Percentiles rank a stretch among this genome's conserved stretches.
phyloP scores from a whole-genome alignment of 2,797 vertebrate species.

The Ctenosaura bakeri region DNA sequence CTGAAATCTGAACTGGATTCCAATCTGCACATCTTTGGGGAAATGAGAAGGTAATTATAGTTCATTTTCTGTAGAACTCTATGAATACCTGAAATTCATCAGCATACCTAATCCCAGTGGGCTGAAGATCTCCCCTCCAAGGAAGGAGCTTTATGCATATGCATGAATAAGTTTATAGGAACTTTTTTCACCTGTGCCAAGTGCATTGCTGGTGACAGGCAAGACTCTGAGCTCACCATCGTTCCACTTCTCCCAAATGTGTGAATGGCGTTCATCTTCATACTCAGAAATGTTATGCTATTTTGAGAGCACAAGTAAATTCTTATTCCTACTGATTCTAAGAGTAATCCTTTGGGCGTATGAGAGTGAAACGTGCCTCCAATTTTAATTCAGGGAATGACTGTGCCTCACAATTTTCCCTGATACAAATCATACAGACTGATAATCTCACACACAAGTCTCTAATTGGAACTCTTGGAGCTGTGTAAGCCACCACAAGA shows the following conservation, averaged over 20 bases:
- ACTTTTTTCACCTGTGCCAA: not conserved
- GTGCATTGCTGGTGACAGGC: not conserved
- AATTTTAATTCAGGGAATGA: not conserved
- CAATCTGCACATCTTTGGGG: not conserved
- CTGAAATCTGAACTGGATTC: not conserved
- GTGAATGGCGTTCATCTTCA: not conserved
- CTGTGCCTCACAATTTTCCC: not conserved
- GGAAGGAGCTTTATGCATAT: not conserved
- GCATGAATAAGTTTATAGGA: not conserved
- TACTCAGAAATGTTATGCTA: not conserved
- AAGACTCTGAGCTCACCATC: not conserved
- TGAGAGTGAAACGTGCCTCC: not conserved
- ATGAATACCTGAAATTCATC: not conserved
- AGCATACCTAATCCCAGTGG: not conserved
- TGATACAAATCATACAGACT: not conserved
- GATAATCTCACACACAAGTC: not conserved
- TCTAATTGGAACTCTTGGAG: slow-evolving; percentile 23
- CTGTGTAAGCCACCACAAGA: slow-evolving; percentile 11
- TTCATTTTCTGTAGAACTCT: not conserved
- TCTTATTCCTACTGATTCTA: not conserved
- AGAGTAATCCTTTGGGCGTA: not conserved
- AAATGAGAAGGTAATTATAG: not conserved
- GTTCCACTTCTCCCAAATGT: not conserved
- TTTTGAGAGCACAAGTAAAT: no score
- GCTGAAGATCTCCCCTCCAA: not conserved